A percentile compares a stretch with the other conserved stretches of the same genome.
Evolutionary conservation across 2,113 vertebrate species (phyloP).

Genomic region (Megaptera novaeangliae): DNA sequence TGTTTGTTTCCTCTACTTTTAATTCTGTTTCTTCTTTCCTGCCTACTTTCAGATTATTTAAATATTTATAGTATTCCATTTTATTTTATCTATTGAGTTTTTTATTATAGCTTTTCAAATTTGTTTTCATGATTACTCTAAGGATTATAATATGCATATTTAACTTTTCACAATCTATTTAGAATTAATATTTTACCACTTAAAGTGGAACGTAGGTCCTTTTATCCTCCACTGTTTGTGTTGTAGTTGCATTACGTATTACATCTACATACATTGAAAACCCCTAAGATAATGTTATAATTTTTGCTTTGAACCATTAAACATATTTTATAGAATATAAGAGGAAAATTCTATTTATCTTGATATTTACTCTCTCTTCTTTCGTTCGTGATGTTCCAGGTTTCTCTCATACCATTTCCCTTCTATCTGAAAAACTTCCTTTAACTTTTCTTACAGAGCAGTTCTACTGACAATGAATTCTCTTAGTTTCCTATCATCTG

Average conservation of each 20-base stretch:
- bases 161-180: background rate
- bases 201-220: background rate
- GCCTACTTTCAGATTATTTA: background rate
- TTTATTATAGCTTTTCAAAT: background rate
- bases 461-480: background rate
- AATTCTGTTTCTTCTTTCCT: background rate
- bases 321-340: background rate
- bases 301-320: background rate
- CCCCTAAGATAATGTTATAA: background rate
- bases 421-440: background rate
- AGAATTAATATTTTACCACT: background rate
- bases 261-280: background rate
- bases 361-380: background rate
- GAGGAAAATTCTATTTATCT: background rate
- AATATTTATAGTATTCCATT: background rate
- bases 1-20: background rate
- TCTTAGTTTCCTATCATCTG: background rate
- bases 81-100: background rate
- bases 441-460: background rate
- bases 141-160: background rate
- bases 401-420: background rate
- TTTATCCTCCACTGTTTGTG: background rate
- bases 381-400: background rate
- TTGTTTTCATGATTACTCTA: background rate
- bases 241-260: background rate